Percentiles rank a stretch among this genome's conserved stretches.
These are phyloP conservation scores for Drosophila conformis DNA, from an alignment of 2,888 invertebrate genomes.

Conservation along the genomic window DNA sequence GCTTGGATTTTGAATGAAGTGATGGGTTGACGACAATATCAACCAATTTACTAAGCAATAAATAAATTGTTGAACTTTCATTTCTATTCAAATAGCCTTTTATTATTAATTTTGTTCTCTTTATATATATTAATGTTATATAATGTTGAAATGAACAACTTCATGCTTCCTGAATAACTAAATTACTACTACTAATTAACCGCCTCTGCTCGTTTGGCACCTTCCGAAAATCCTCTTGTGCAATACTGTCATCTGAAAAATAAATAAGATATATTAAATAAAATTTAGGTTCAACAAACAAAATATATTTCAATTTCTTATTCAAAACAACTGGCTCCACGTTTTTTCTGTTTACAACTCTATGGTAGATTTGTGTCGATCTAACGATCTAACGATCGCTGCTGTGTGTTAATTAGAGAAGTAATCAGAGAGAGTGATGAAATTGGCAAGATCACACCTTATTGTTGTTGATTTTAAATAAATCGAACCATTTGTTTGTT, in stretches of 20 bases:
- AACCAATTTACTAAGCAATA: background rate
- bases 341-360: background rate
- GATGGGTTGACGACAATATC: background rate
- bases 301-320: background rate
- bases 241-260: slow-evolving; percentile 61
- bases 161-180: slow-evolving; percentile 31
- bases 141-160: slow-evolving; percentile 13
- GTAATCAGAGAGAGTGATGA: too few species aligned
- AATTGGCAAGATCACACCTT: background rate
- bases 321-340: background rate
- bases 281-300: slow-evolving; percentile 2
- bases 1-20: background rate
- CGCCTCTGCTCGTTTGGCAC: slow-evolving; percentile 41
- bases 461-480: background rate
- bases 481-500: background rate
- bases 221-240: slow-evolving; percentile 57
- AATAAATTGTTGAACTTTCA: background rate
- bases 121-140: slow-evolving; percentile 8
- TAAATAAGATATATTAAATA: slow-evolving; percentile 16
- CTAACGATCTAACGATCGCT: too few species aligned
- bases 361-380: background rate
- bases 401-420: background rate
- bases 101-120: background rate
- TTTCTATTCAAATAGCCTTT: background rate
- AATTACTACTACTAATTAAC: slow-evolving; percentile 24